Base-by-base conservation (phyloP, 1,140 invertebrate species). In the Zaprionus kolodkinae region DNA sequence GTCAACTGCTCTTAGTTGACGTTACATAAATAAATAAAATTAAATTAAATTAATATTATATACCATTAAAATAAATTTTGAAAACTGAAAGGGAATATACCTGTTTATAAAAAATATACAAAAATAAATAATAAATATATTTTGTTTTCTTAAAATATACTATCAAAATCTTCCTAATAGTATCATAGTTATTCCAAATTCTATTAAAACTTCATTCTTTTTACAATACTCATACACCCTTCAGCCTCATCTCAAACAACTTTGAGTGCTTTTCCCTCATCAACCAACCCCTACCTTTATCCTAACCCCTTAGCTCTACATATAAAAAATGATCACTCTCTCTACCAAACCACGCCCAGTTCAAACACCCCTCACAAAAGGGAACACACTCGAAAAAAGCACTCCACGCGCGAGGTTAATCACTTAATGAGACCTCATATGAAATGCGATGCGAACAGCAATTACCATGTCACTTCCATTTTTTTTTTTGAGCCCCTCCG, bases 381-480 rank as follows among this genome's bases (percentile, higher is more conserved):
- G 9, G 25, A 4, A 4, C 45, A n/a, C 13, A 50, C 45, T 21
- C 17, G 11, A 21, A 54, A 55, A 30, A 40, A 27, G 27, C 40
- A 76, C 38, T 60, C 15, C 25, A 21, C 33, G 55, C 50, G 10
- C 17, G 66, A 83, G 63, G 66, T 78, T 75, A 88, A 88, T 83
- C 54, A 72, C 79, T 66, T 78, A 88, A 88, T 83, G 59, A 66
- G 76, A 50, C 48, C 64, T 61, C 66, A 60, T 38, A 35, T 54
- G 36, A 43, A 66, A 52, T 48, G 52, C 40, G 62, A 62, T 77
- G 81, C 75, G 12, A 25, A 69, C 63, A 62, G 25, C 79, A 88
- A 87, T 87, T 87, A 83, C 67, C 85, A 78, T 84, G 73, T 80
- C 76, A 81, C 57, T 65, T 84, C 73, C 72, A 79, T 68, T 62